Evolutionary conservation across 37 sponge, comb jelly and placozoan genomes (phyloP), one percentile per base, ranked within the genome.

Genomic region (Agelas oroides): DNA sequence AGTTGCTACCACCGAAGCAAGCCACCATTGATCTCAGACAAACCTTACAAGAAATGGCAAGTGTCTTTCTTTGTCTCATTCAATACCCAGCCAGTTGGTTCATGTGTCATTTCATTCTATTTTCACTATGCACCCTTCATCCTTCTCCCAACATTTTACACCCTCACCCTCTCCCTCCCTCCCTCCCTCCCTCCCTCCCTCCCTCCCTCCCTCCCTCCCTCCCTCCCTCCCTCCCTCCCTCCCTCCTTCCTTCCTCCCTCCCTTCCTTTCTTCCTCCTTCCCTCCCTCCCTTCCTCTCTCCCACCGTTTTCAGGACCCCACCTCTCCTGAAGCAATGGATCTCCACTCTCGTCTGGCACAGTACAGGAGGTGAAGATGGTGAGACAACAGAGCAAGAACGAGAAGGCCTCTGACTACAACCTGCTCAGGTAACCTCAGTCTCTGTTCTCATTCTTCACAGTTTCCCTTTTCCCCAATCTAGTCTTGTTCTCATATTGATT

Each of bases 21-120:
- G 77, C 86, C 46, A 73, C 73, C 8, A 24, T 53, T 34, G 83
- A 86, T 39, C 61, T 91, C 59, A 75, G 66, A 46, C 74, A 79
- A n/a, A 34, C 71, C 32, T 78, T 82, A 35, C 75, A 78, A 70
- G 55, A 46, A 3, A 77, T 76, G 76, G 83, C 77, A 52, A 46
- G 82, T 46, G 6, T 46, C 46, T 46, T 46, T 3, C 8, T 46
- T 3, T 46, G 46, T 46, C 46, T 46, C 46, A 46, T 46, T 46
- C 46, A 3, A 46, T 3, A 46, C 8, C 59, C 66, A 46, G 46
- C 8, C 8, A 3, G 8, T 8, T 8, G 8, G 8, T 46, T 46
- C 46, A 12, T 12, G 6, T 3, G 8, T 46, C 46, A n/a, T n/a
- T n/a, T n/a, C n/a, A n/a, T n/a, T n/a, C n/a, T n/a, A n/a, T n/a